Evolutionary conservation across 2,888 invertebrate genomes (phyloP).

Genomic region (Dicyrtoma fusca): DNA sequence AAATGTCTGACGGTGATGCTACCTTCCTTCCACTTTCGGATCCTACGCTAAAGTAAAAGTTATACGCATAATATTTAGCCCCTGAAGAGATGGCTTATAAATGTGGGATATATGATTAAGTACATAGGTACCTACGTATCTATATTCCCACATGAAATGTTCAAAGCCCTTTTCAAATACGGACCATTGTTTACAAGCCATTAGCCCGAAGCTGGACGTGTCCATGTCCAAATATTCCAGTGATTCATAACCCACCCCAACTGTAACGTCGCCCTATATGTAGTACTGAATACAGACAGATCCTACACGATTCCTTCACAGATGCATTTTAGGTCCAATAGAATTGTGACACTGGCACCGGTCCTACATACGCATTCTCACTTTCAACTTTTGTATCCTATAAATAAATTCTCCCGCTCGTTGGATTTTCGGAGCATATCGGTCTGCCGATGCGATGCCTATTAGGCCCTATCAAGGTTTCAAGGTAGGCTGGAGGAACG

Average conservation of each 20-base stretch:
- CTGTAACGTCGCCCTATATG: background rate
- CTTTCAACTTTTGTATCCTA: too few species aligned
- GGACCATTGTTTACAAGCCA: conserved; percentile 46
- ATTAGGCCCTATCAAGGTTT: too few species aligned
- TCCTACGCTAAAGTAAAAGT: too few species aligned
- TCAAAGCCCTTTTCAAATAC: conserved; percentile 14
- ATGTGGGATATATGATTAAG: background rate
- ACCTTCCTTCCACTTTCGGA: too few species aligned
- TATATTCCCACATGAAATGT: conserved; percentile 20
- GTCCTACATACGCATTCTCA: too few species aligned
- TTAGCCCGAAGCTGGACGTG: conserved; percentile 46
- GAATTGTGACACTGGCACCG: too few species aligned
- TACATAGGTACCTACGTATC: background rate
- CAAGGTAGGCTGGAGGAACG: too few species aligned
- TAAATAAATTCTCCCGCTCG: too few species aligned
- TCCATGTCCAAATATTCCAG: conserved; percentile 47
- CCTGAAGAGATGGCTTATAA: background rate
- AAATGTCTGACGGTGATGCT: too few species aligned
- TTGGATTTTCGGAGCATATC: too few species aligned
- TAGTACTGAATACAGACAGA: background rate
- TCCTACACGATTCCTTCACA: background rate
- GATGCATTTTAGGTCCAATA: background rate
- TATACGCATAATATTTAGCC: background rate
- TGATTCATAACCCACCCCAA: conserved; percentile 41
- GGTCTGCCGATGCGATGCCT: too few species aligned